Conservation (phyloP, 1,140 invertebrate genomes). For the Solen grandis region DNA sequence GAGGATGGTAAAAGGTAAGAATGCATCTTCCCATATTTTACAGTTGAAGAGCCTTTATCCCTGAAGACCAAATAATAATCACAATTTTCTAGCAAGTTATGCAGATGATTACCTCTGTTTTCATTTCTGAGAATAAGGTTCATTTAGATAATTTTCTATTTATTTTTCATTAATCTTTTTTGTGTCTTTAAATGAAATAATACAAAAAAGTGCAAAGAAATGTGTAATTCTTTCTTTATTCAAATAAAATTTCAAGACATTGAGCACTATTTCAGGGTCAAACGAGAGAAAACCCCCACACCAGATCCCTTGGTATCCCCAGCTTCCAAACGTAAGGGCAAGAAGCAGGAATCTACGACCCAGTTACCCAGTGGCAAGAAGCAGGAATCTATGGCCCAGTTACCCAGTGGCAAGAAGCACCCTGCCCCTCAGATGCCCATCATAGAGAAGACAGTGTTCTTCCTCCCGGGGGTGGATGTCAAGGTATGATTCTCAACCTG, state of each 20-base stretch:
- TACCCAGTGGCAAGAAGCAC: slow-evolving; percentile 55
- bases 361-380: slow-evolving; percentile 56
- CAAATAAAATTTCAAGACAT: too few species aligned
- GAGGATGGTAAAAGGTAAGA: slow-evolving; percentile 53
- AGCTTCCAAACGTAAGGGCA: slow-evolving; percentile 42
- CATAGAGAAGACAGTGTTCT: slow-evolving; percentile 90
- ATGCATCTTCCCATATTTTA: too few species aligned
- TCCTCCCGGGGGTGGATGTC: slow-evolving; percentile 96
- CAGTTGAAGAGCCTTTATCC: background rate
- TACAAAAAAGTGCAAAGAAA: too few species aligned
- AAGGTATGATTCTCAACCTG: slow-evolving; percentile 84
- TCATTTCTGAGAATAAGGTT: too few species aligned
- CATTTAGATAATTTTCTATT: too few species aligned
- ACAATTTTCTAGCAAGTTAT: too few species aligned
- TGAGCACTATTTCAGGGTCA: slow-evolving; percentile 55
- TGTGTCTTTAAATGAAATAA: too few species aligned
- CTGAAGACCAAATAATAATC: background rate
- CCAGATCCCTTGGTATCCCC: slow-evolving; percentile 50
- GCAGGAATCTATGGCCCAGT: slow-evolving; percentile 53
- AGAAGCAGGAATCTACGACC: slow-evolving; percentile 25
- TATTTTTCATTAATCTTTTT: too few species aligned
- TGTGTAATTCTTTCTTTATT: too few species aligned
- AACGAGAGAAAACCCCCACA: slow-evolving; percentile 67
- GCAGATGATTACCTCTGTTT: too few species aligned
- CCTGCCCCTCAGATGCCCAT: slow-evolving; percentile 52